Conservation (phyloP, 2,113 vertebrate genomes). For the Proteles cristata region DNA sequence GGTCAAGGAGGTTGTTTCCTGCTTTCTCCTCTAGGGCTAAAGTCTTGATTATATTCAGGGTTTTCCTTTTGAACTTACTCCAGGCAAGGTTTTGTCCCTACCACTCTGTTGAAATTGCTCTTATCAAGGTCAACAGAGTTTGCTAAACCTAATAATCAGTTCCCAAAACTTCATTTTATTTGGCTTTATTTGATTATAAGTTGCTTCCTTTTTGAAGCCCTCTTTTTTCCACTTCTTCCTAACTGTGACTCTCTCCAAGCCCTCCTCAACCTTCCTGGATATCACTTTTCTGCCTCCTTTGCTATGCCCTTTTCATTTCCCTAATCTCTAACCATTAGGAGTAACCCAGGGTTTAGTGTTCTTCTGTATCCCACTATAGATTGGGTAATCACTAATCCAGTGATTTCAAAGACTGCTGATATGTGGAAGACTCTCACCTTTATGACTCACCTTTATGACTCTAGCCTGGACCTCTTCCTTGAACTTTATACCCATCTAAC, state of each 20-base stretch:
- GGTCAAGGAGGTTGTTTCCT: no score
- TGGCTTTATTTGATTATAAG: background rate
- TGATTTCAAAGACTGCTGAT: background rate
- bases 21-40: no score
- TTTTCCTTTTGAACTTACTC: background rate
- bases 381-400: background rate
- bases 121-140: background rate
- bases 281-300: background rate
- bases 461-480: background rate
- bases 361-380: background rate
- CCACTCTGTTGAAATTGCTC: background rate
- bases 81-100: background rate
- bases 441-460: background rate
- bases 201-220: conserved; percentile 8
- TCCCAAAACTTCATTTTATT: conserved; percentile 36
- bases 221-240: background rate
- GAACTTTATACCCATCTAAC: background rate
- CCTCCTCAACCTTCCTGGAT: background rate
- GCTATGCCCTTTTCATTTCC: background rate
- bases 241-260: background rate
- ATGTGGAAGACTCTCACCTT: background rate
- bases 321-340: background rate
- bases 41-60: background rate
- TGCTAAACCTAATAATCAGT: background rate
- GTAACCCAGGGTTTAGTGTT: background rate